Conservation (phyloP, 2,113 vertebrate species). For the Saimiri boliviensis region DNA sequence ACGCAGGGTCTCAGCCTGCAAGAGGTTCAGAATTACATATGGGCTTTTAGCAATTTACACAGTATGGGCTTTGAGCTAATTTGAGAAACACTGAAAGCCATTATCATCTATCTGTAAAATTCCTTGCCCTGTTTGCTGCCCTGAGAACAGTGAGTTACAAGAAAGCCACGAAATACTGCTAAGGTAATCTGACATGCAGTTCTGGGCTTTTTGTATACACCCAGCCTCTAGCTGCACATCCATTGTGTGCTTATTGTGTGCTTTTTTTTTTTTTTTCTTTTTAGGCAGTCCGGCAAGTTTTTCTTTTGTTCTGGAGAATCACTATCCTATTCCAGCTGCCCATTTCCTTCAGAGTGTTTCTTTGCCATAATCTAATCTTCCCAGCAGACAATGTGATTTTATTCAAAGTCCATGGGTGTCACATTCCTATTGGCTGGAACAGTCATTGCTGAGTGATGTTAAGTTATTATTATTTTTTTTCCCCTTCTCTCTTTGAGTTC, state of each 20-base stretch:
- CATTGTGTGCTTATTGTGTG: neutral
- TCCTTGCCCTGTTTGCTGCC: constrained; percentile 45
- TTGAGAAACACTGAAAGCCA: constrained; percentile 47
- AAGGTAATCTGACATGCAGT: neutral
- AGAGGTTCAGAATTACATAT: constrained; percentile 46
- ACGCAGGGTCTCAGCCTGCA: constrained; percentile 18
- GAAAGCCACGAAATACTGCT: constrained; percentile 37
- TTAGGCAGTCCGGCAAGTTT: constrained; percentile 15
- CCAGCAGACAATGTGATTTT: neutral
- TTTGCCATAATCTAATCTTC: neutral
- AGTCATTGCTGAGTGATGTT: neutral
- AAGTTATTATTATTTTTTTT: neutral
- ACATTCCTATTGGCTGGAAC: neutral
- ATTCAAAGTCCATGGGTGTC: neutral
- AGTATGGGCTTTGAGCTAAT: constrained; percentile 62
- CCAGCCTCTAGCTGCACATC: neutral
- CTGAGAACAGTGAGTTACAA: constrained; percentile 36
- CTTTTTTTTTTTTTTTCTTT: neutral
- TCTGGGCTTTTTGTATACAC: neutral
- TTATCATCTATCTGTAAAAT: constrained; percentile 51
- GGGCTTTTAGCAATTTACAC: constrained; percentile 72
- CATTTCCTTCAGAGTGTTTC: neutral
- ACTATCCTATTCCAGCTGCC: neutral
- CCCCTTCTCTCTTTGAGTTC: neutral
- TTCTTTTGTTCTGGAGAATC: constrained; percentile 18